These are phyloP conservation scores for Columba janthina DNA, from an alignment of 2,113 vertebrate genomes.

Conservation along the genomic window DNA sequence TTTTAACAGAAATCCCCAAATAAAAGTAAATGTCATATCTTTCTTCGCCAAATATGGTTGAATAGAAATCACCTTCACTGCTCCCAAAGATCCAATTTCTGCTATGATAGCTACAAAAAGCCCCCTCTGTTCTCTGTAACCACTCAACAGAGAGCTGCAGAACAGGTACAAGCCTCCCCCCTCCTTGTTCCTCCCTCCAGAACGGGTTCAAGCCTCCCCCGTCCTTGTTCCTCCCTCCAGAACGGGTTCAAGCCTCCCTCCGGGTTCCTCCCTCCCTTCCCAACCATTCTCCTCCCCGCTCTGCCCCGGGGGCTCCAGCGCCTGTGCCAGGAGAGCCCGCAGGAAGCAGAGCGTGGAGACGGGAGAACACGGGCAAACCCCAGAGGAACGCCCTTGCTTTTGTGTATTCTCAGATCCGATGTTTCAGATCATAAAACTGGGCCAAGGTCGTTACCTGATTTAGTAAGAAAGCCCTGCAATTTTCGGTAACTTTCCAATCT, in stretches of 20 bases:
- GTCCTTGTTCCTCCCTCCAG: neutral
- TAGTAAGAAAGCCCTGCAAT: neutral
- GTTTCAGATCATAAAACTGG: neutral
- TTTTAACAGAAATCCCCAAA: neutral
- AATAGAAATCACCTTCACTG: neutral
- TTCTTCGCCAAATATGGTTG: neutral
- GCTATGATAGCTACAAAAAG: neutral
- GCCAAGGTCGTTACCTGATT: neutral
- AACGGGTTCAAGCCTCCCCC: rapidly evolving
- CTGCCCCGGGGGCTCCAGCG: neutral
- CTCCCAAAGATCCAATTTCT: neutral
- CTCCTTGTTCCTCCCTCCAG: neutral
- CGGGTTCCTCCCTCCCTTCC: neutral
- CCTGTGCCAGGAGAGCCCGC: neutral
- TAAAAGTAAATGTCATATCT: rapidly evolving
- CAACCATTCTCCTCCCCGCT: neutral
- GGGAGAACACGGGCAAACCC: neutral
- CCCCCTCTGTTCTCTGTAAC: no score
- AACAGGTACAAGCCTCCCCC: rapidly evolving
- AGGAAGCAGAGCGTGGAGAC: neutral
- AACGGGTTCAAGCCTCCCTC: neutral
- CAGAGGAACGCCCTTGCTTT: neutral
- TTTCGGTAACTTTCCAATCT: neutral
- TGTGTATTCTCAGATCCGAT: neutral
- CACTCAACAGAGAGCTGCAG: neutral